These are phyloP conservation scores for Rhagoletis zephyria DNA, from an alignment of 1,140 invertebrate genomes.

Conservation along the genomic window DNA sequence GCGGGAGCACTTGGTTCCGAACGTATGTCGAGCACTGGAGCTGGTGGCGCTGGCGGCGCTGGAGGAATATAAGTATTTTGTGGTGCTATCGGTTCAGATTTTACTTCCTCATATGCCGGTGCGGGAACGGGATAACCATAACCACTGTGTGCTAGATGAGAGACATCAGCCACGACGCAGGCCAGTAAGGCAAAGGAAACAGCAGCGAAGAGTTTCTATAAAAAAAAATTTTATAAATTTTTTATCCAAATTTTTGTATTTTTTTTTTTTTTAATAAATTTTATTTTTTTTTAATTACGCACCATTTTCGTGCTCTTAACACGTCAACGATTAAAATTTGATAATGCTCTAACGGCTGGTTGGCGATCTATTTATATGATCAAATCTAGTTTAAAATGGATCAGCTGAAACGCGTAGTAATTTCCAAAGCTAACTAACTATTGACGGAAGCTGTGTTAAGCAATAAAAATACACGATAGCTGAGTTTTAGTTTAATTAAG, in stretches of 20 bases:
- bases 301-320: slow-evolving; percentile 26
- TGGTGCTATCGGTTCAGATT: neutral
- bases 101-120: neutral
- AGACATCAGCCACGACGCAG: slow-evolving; percentile 66
- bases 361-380: slow-evolving; percentile 23
- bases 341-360: neutral
- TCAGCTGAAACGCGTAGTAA: neutral
- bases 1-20: slow-evolving; percentile 60
- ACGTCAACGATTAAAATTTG: neutral
- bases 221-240: too few relatives aligned
- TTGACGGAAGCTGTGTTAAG: neutral
- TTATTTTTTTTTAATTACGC: too few relatives aligned
- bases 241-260: too few relatives aligned
- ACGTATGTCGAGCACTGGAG: slow-evolving; percentile 59
- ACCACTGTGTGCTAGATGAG: slow-evolving; percentile 59
- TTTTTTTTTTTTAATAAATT: neutral
- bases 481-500: neutral
- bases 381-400: neutral
- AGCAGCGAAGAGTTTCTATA: slow-evolving; percentile 66
- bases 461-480: too few relatives aligned
- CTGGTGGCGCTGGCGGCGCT: slow-evolving; percentile 3
- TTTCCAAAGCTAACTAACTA: too few relatives aligned
- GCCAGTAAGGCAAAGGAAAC: slow-evolving; percentile 67
- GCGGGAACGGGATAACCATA: slow-evolving; percentile 13
- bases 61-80: slow-evolving; percentile 1